These are phyloP conservation scores for Myotis vivesi DNA, from an alignment of 2,797 vertebrate genomes.

Conservation along the genomic window DNA sequence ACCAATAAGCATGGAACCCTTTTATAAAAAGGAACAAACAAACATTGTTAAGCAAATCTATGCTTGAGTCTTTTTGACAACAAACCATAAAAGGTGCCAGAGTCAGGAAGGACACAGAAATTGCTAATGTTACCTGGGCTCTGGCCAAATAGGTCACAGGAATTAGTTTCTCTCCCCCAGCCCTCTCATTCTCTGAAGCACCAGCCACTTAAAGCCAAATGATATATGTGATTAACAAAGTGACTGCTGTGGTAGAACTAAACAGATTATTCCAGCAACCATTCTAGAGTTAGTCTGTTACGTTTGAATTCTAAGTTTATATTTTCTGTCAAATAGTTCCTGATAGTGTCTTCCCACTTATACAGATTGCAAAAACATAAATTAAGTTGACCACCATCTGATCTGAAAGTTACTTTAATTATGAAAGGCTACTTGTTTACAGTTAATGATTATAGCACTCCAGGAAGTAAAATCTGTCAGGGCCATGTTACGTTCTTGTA, in stretches of 20 bases:
- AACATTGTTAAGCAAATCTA: slow-evolving; percentile 1
- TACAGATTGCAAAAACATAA: background rate
- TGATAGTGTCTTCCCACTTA: background rate
- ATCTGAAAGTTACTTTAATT: slow-evolving; percentile 23
- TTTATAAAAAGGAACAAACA: background rate
- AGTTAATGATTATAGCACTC: background rate
- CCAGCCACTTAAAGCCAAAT: background rate
- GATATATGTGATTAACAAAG: background rate
- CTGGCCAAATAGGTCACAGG: slow-evolving; percentile 40
- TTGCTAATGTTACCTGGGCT: background rate
- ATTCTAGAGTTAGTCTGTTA: background rate
- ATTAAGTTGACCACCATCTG: background rate
- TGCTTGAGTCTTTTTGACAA: slow-evolving; percentile 7
- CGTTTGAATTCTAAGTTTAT: slow-evolving; percentile 22
- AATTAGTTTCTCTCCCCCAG: background rate
- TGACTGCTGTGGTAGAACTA: background rate
- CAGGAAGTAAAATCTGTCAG: background rate
- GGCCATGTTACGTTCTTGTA: background rate
- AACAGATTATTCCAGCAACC: background rate
- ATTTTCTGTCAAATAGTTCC: background rate
- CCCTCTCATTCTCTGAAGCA: background rate
- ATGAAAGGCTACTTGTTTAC: background rate
- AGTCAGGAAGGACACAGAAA: slow-evolving; percentile 44
- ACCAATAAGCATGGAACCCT: background rate
- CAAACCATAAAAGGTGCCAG: background rate